These are phyloP conservation scores for Ornithoptera priamus DNA, from an alignment of 2,888 invertebrate species.

Conservation along the genomic window DNA sequence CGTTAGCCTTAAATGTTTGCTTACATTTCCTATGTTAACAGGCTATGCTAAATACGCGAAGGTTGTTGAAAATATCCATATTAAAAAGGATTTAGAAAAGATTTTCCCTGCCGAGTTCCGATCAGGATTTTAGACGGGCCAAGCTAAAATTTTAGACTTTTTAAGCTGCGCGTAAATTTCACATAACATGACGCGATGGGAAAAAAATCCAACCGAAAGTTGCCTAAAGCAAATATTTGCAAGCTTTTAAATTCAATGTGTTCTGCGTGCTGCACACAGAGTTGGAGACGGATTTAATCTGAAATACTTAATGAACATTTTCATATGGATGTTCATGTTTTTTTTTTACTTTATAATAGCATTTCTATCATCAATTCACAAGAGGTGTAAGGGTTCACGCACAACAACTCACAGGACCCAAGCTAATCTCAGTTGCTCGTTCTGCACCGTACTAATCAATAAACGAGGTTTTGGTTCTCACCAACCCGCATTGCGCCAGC, in stretches of 20 bases:
- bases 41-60: constrained; percentile 39
- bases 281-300: no score
- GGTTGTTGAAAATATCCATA: constrained; percentile 55
- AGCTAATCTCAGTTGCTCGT: no score
- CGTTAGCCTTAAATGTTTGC: no score
- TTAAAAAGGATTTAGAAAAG: constrained; percentile 55
- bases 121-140: constrained; percentile 84
- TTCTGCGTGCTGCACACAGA: not conserved
- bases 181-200: constrained; percentile 71
- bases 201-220: constrained; percentile 61
- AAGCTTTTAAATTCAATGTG: constrained; percentile 10
- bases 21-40: not conserved
- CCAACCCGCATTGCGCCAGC: no score
- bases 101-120: constrained; percentile 56
- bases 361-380: no score
- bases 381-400: no score
- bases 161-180: constrained; percentile 78
- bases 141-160: constrained; percentile 81
- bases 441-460: no score
- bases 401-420: no score
- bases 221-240: constrained; percentile 48
- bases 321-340: no score
- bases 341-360: no score
- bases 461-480: no score
- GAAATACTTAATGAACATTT: no score